Evolutionary conservation across 2,797 vertebrate genomes (phyloP), one percentile per base, ranked within the genome.

Genomic region (Hoplostethus mediterraneus): DNA sequence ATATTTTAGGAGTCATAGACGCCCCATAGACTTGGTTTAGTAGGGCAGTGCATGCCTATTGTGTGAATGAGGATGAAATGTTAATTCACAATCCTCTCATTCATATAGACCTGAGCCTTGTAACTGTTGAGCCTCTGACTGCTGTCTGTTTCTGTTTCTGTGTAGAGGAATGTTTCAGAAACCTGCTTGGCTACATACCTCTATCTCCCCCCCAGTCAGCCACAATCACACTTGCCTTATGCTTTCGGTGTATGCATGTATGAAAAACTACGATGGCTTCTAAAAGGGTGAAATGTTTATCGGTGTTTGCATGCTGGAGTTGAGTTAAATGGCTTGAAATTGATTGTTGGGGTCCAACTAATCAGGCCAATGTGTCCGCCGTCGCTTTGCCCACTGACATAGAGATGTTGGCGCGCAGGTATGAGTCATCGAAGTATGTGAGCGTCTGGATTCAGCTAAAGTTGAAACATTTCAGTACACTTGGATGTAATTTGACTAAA

Each of bases 151-250:
- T 63, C 66, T 81, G 64, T 21, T 21, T 21, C 53, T 47, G 57
- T 49, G 28, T 68, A 38, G 63, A 79, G 77, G 89, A 92, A 90
- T 89, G 81, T n/a, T 40, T 42, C 21, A 3, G 38, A 75, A 89
- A 66, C 90, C 73, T 82, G 90, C 71, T 36, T 2, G 47, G 28
- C 79, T 30, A 77, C 90, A 93, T 92, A 70, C 87, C 78, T 76
- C 44, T 1, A 0, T 67, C 56, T 75, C 42, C 70, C 59, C 45
- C 21, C 21, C 21, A 21, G 1, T 71, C 67, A 9, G 42, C 12
- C 63, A 48, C 49, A 4, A 40, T 74, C 49, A 13, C 83, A 77
- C 75, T 17, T 67, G 31, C 48, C 67, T 33, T 36, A 55, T 84
- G 68, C 40, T 78, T 52, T 67, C 30, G 36, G 16, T 40, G 16